phyloP scores from a whole-genome alignment of 2,797 vertebrate species.

The Prionace glauca region DNA sequence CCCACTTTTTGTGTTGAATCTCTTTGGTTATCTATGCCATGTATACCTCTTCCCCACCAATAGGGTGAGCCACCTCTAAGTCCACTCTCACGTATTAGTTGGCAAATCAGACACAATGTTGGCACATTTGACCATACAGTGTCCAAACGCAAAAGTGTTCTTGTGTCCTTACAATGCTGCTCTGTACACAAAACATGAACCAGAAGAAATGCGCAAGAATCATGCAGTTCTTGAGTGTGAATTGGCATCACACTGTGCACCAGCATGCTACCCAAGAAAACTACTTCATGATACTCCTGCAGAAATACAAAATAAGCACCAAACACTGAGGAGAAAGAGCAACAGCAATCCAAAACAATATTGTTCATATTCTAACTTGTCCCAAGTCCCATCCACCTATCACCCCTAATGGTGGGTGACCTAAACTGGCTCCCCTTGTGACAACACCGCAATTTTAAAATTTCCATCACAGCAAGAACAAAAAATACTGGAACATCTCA shows the following conservation, averaged over 20 bases:
- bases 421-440: neutral
- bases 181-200: neutral
- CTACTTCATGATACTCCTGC: neutral
- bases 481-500: too few species aligned
- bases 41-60: neutral
- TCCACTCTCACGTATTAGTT: neutral
- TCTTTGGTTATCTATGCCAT: neutral
- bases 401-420: neutral
- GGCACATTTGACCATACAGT: neutral
- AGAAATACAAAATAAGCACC: neutral
- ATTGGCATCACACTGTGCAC: neutral
- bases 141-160: neutral
- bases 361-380: neutral
- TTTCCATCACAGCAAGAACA: too few species aligned
- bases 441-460: neutral
- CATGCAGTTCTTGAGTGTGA: neutral
- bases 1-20: neutral
- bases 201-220: neutral
- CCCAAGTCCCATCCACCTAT: too few species aligned
- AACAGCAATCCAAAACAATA: neutral
- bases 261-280: neutral
- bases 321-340: neutral
- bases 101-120: neutral
- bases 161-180: neutral
- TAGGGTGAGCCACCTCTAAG: neutral